Percentiles rank a stretch among this genome's conserved stretches.
Evolutionary conservation across 2,888 invertebrate species (phyloP).

Genomic region (Nemotelus pantherinus): DNA sequence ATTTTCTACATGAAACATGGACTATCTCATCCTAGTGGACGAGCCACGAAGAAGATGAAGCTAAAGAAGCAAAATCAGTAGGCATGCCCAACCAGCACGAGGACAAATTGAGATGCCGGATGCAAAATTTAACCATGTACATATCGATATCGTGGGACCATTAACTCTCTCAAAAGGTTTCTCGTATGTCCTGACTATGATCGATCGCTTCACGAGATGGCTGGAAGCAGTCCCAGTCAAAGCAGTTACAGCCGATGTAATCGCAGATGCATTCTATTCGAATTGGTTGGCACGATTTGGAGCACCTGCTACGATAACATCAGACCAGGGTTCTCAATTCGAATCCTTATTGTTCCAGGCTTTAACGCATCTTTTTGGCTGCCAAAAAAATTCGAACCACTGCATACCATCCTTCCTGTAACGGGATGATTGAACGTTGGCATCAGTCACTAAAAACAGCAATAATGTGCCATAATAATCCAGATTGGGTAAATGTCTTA

Average conservation of each 20-base stretch:
- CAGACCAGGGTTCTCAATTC: background rate
- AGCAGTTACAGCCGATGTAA: background rate
- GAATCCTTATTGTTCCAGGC: background rate
- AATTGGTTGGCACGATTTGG: background rate
- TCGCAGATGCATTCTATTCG: background rate
- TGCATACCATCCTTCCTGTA: background rate
- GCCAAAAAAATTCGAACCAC: background rate
- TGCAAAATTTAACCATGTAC: too few relatives aligned
- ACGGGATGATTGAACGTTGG: background rate
- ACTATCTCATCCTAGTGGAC: too few relatives aligned
- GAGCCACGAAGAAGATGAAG: too few relatives aligned
- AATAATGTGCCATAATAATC: background rate
- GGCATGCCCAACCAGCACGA: too few relatives aligned
- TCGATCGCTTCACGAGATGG: background rate
- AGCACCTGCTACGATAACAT: background rate
- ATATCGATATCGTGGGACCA: background rate
- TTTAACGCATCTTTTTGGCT: background rate
- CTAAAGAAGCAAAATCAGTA: too few relatives aligned
- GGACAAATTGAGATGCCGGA: too few relatives aligned
- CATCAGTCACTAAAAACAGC: background rate
- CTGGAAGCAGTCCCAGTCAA: background rate
- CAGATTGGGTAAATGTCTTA: background rate
- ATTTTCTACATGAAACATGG: too few relatives aligned
- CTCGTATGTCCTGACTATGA: background rate
- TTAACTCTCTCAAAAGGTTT: background rate